A percentile compares a stretch with the other conserved stretches of the same genome.
Conservation (phyloP, 2,888 invertebrate species). For the Chymomyza caudatula region DNA sequence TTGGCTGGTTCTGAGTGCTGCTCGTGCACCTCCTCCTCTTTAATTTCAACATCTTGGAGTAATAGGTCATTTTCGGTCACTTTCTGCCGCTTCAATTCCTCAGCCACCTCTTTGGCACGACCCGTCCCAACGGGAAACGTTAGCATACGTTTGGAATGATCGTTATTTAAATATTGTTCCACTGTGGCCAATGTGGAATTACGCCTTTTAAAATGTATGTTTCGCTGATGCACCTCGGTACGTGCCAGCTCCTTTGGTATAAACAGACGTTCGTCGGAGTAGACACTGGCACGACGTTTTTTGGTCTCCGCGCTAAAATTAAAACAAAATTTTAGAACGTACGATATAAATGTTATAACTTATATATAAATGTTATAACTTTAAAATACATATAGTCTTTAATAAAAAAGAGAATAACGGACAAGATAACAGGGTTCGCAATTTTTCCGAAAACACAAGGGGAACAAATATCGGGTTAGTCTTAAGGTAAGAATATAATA, state of each 20-base stretch:
- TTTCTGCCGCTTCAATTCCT: conserved; percentile 21
- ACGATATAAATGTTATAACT: no score
- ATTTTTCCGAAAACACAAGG: no score
- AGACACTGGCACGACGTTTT: conserved; percentile 57
- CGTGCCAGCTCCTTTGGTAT: conserved; percentile 60
- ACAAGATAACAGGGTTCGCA: no score
- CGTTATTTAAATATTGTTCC: conserved; percentile 9
- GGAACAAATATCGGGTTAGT: no score
- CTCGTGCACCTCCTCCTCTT: background rate
- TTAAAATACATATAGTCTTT: no score
- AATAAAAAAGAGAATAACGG: no score
- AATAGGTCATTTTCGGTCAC: background rate
- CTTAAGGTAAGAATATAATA: no score
- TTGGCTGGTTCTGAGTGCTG: background rate
- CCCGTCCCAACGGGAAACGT: conserved; percentile 57
- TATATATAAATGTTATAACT: no score
- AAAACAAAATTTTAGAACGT: background rate
- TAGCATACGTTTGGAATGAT: conserved; percentile 40
- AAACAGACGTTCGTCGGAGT: conserved; percentile 44
- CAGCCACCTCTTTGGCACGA: conserved; percentile 54
- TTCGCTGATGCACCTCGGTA: conserved; percentile 34
- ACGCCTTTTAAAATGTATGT: background rate
- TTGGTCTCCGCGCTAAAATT: conserved; percentile 59
- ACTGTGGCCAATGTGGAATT: conserved; percentile 2
- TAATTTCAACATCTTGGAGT: background rate